These are phyloP conservation scores for Cariama cristata DNA, from an alignment of 2,113 vertebrate genomes.

Conservation along the genomic window DNA sequence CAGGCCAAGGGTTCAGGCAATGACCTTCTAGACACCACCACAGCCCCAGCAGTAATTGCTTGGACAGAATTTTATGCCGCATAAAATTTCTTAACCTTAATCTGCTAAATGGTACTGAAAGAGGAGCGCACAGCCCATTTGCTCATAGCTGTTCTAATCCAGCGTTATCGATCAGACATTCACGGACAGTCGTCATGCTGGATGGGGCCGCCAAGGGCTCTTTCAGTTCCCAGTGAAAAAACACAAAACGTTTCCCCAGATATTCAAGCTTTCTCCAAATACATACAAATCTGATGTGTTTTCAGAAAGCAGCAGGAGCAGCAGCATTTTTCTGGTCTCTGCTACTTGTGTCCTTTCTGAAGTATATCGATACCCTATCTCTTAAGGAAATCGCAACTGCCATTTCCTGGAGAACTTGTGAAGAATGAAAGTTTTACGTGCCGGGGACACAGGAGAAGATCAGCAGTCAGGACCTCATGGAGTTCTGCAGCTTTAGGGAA, in stretches of 20 bases:
- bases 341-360: not conserved
- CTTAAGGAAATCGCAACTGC: not conserved
- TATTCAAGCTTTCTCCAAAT: not conserved
- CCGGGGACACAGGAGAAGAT: not conserved
- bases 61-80: not conserved
- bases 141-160: not conserved
- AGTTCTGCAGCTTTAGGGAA: not conserved
- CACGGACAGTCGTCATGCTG: accelerated
- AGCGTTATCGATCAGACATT: accelerated
- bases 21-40: not conserved
- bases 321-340: not conserved
- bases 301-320: not conserved
- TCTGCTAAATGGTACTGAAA: not conserved
- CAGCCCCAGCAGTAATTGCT: not conserved
- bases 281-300: not conserved
- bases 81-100: not conserved
- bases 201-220: not conserved
- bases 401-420: not conserved
- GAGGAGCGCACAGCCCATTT: not conserved
- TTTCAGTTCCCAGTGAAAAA: not conserved
- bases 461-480: not conserved
- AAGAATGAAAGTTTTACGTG: accelerated
- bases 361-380: accelerated
- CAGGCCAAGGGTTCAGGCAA: not conserved
- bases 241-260: not conserved